Base-by-base conservation (phyloP, 2,797 vertebrate genomes). In the Heterohyrax brucei region DNA sequence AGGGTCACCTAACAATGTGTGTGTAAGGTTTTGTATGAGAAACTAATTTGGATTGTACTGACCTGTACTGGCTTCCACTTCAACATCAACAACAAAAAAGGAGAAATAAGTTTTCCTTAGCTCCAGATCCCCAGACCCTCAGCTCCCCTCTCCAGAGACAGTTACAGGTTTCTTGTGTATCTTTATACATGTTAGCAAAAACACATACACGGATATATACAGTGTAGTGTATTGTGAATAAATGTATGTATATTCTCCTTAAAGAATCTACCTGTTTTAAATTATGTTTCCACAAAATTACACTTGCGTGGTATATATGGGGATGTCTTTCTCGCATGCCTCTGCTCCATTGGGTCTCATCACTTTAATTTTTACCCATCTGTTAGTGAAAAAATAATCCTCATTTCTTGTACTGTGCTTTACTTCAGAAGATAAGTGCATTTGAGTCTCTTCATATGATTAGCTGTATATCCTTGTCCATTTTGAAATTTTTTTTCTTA, bases 351-450 rank as follows among this genome's bases (percentile, higher is more conserved):
- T 78, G 30, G 28, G 72, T 85, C 89, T 86, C 2, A 33, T 89
- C 6, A 46, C 90, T 78, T 89, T 64, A 3, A 24, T 72, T 93
- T 97, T 94, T 90, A 78, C 75, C n/a, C n/a, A 1, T 90, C 75
- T 94, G 10, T 92, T 26, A 26, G 66, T 84, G 33, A 92, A 95
- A 95, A 77, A 90, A 53, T 50, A 77, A 39, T 84, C 78, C 22
- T 83, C 16, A 70, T 89, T 95, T 87, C 26, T 95, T 79, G 1
- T 70, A 16, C 59, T 48, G 0, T 72, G 14, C 64, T 93, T 87
- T 93, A 66, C 46, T 87, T 83, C 84, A 95, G 39, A 78, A 82
- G 70, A 64, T 84, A 44, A 77, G 30, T 77, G 84, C 89, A 22
- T 89, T 48, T 82, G 87, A 92, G 26, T 44, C 19, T 84, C 59